Base-by-base conservation (phyloP, 2,888 invertebrate genomes). In the Salticus scenicus region DNA sequence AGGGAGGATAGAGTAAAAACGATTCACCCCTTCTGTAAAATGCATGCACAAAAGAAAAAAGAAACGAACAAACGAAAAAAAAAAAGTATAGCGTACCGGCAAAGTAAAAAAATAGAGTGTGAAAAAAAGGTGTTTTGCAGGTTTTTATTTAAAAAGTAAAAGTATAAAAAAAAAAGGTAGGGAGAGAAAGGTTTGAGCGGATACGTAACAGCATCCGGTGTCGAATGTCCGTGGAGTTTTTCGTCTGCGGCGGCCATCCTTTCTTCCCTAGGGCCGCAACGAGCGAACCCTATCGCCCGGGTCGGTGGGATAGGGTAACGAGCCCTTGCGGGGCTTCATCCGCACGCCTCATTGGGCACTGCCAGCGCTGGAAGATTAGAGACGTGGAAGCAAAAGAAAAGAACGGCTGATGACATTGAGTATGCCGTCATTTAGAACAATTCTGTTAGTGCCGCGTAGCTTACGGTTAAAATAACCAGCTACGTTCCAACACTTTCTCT, bases 221-320 rank as follows among this genome's bases (percentile, higher is more conserved):
- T 85, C 78, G 41, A 5, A 64, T 85, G 63, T 17, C 84, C 73
- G 30, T 77, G 63, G 84, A 51, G 41, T 64, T 76, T 71, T 71
- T 72, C 75, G 76, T 73, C 27, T 30, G 14, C 73, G 73, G 57
- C 84, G 69, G 74, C 84, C 63, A 75, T 75, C 82, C 82, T 82
- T 82, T 28, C 82, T 28, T 82, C 31, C 63, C 75, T 17, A 47
- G 41, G 67, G 73, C 66, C 82, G 75, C 70, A 7, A 37, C 37
- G 4, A 10, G 37, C 17, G 57, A 57, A 24, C 57, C 20, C 57
- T 20, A 47, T 12, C 47, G 17, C 47, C 4, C 57, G 57, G 20
- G 57, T 12, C 24, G 57, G 2, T 24, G 57, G 57, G 57, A 57
- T 57, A 24, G 57, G 57, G 57, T 57, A 17, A 57, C 57, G 57